These are phyloP conservation scores for Phylloscopus trochilus DNA, from an alignment of 2,113 vertebrate species.

Conservation along the genomic window DNA sequence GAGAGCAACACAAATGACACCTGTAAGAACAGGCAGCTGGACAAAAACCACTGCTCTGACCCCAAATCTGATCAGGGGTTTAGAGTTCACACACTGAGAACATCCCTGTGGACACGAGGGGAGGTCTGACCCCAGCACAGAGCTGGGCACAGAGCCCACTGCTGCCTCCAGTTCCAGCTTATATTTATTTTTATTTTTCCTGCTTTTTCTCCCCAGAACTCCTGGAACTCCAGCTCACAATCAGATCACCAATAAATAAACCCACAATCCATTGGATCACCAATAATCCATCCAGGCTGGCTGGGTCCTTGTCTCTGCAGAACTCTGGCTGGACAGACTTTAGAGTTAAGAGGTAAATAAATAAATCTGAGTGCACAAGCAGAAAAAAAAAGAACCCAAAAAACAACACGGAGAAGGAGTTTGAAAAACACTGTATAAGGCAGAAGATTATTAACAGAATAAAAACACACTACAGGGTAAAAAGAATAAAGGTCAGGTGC, in stretches of 20 bases:
- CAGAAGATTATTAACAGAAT: not conserved
- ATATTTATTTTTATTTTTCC: not conserved
- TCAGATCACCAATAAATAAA: not conserved
- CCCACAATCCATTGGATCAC: not conserved
- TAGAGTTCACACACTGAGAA: not conserved
- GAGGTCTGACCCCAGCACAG: not conserved
- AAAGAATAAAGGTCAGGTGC: not conserved
- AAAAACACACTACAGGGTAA: not conserved
- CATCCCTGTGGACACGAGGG: fast-evolving
- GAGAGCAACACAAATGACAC: not conserved
- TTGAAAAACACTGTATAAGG: fast-evolving
- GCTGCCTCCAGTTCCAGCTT: not conserved
- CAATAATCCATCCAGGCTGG: fast-evolving
- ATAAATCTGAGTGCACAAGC: not conserved
- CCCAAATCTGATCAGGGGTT: not conserved
- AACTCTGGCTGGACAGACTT: not conserved
- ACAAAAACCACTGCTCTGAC: not conserved
- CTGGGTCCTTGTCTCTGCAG: not conserved
- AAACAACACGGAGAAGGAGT: not conserved
- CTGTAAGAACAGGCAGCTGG: fast-evolving
- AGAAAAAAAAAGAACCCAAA: too few species aligned
- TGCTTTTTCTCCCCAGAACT: not conserved
- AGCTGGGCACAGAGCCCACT: not conserved
- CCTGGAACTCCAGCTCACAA: not conserved
- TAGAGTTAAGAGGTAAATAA: not conserved